Conservation (phyloP, 2,113 vertebrate genomes). For the Canis aureus region DNA sequence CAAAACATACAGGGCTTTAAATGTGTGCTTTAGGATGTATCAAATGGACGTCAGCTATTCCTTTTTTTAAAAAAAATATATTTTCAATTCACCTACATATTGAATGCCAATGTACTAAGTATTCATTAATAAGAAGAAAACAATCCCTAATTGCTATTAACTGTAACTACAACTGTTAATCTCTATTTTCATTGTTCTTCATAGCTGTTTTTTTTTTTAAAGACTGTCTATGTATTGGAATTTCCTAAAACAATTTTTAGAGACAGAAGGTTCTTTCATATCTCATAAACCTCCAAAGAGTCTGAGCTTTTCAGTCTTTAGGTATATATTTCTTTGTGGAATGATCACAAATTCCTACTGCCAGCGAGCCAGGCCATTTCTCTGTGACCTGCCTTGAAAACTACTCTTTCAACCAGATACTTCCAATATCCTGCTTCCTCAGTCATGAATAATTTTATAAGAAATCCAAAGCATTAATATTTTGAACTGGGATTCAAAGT, state of each 20-base stretch:
- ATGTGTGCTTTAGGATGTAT: neutral
- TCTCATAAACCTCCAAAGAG: neutral
- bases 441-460: constrained; percentile 2
- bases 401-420: neutral
- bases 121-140: neutral
- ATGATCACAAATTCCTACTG: neutral
- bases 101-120: neutral
- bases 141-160: neutral
- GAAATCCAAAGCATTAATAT: neutral
- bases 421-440: neutral
- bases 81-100: neutral
- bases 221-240: neutral
- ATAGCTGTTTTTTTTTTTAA: neutral
- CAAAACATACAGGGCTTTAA: neutral
- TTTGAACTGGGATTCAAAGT: neutral
- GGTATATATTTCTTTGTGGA: neutral
- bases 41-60: neutral
- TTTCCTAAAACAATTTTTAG: neutral
- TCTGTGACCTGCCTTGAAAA: neutral
- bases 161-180: neutral
- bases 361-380: neutral
- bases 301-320: neutral
- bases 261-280: neutral
- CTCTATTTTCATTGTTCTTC: neutral
- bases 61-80: neutral